phyloP scores from a whole-genome alignment of 2,888 invertebrate species.

The Dolichopus griseipennis region DNA sequence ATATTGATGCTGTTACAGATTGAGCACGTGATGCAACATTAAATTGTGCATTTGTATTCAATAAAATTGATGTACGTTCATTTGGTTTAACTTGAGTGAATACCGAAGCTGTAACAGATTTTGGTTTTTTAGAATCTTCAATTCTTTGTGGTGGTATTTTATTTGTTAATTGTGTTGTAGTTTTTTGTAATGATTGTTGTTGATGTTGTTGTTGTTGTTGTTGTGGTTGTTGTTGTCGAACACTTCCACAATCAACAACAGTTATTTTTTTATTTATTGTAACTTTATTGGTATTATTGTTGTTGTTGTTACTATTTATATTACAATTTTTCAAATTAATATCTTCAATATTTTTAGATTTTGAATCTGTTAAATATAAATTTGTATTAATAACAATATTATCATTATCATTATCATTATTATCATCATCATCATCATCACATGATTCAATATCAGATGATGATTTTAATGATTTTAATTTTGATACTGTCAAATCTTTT shows the following conservation, averaged over 20 bases:
- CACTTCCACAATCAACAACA: neutral
- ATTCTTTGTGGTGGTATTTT: constrained; percentile 15
- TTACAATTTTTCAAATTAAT: neutral
- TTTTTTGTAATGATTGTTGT: neutral
- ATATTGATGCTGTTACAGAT: constrained; percentile 34
- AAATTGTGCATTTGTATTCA: constrained; percentile 22
- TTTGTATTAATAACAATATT: neutral
- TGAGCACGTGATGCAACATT: constrained; percentile 28
- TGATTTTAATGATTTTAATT: constrained; percentile 16
- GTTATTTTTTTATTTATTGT: constrained; percentile 10
- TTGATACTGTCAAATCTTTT: neutral
- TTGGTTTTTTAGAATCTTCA: constrained; percentile 29
- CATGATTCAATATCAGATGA: constrained; percentile 8
- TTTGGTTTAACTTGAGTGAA: constrained; percentile 23
- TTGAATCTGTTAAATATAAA: neutral
- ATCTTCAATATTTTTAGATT: neutral
- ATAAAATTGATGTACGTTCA: constrained; percentile 16
- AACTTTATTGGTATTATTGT: constrained; percentile 11
- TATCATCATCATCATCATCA: no score
- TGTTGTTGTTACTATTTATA: constrained; percentile 9
- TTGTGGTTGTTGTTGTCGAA: constrained; percentile 10
- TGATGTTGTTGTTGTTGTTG: constrained; percentile 14
- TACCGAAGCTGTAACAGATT: constrained; percentile 41
- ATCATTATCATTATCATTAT: constrained; percentile 10
- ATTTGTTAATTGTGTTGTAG: constrained; percentile 10